Base-by-base conservation (phyloP, 2,888 invertebrate species). In the Archips crataeganus region DNA sequence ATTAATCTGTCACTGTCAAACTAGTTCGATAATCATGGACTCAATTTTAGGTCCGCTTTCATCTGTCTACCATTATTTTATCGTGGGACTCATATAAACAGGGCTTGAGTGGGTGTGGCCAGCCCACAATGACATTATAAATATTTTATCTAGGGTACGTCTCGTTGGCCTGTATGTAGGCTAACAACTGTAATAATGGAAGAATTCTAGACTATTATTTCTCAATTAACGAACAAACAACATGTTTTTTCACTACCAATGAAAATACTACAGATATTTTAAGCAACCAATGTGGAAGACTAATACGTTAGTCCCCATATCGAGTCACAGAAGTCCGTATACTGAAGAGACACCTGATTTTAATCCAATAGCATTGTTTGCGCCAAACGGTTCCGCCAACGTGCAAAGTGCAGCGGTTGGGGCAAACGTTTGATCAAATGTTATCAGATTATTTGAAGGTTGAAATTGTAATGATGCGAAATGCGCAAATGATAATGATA, bases 401-500 rank as follows among this genome's bases (percentile, higher is more conserved):
- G 54, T 59, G 42, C 63, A 73, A 64, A 68, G 68, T 72, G 64
- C 64, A 65, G 9, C 3, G 39, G 6, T 67, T 15, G 13, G 11
- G 5, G 13, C 69, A 59, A 73, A 74, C 59, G 34, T 74, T 72
- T 51, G 65, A 34, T 70, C 60, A 51, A 69, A 60, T 61, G 51
- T 61, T 69, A 65, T 69, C 69, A 51, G 64, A 64, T 70, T 65
- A 64, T 10, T 10, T 36, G 69, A 74, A 70, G 70, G 69, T 74
- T 70, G 15, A 51, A 64, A 60, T 23, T 74, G 74, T 70, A 70
- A 65, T 60, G 69, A 65, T 65, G 64, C 60, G 74, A 70, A 74
- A 69, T 73, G 68, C 73, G 69, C 73, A 69, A 49, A 42, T 69
- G 72, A 63, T 73, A 68, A 59, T 62, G 57, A 47, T 62, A 62